Percentiles rank a stretch among this genome's conserved stretches.
These are phyloP conservation scores for Drosophila mettleri DNA, from an alignment of 2,888 invertebrate genomes.

Conservation along the genomic window DNA sequence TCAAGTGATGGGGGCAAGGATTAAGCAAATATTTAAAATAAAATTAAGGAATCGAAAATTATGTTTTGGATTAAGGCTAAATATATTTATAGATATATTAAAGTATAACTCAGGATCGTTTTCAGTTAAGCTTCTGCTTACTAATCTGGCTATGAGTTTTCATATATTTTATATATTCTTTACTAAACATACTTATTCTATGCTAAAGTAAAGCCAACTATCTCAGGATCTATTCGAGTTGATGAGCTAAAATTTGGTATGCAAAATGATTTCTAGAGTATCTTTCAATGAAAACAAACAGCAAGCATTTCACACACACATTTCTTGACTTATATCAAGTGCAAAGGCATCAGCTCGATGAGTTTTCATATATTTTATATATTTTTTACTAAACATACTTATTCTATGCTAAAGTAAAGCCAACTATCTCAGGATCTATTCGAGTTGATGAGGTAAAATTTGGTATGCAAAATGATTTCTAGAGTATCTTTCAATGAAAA, in stretches of 20 bases:
- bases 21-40: background rate
- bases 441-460: background rate
- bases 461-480: background rate
- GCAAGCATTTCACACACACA: too few species aligned
- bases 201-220: too few species aligned
- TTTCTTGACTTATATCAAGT: background rate
- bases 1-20: constrained; percentile 18
- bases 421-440: background rate
- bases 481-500: too few species aligned
- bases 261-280: background rate
- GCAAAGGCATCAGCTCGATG: background rate
- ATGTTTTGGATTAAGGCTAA: background rate
- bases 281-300: too few species aligned
- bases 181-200: too few species aligned
- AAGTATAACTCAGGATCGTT: background rate
- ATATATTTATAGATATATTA: background rate
- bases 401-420: too few species aligned
- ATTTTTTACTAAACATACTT: too few species aligned
- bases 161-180: too few species aligned
- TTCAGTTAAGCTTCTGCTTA: background rate
- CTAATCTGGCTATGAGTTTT: background rate
- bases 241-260: background rate
- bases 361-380: too few species aligned
- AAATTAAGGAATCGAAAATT: too few species aligned
- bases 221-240: background rate